phyloP scores from a whole-genome alignment of 1,140 invertebrate genomes.

The Pachypsylla venusta region DNA sequence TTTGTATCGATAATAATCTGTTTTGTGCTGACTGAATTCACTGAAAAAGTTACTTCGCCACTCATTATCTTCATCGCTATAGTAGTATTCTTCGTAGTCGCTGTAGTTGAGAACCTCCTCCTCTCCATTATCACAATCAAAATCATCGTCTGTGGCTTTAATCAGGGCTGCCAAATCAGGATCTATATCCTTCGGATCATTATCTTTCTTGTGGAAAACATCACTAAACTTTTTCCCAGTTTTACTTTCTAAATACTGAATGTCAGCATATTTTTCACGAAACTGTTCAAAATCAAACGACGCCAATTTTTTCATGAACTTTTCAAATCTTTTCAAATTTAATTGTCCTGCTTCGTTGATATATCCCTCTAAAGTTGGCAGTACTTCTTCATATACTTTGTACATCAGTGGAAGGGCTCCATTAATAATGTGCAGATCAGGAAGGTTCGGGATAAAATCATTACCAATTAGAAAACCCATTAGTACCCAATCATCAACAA shows the following conservation, averaged over 20 bases:
- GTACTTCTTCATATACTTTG: slow-evolving; percentile 68
- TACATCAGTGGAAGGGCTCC: slow-evolving; percentile 78
- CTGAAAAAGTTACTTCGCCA: slow-evolving; percentile 36
- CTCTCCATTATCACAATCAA: slow-evolving; percentile 32
- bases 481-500: slow-evolving; percentile 62
- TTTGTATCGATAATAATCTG: slow-evolving; percentile 84
- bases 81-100: slow-evolving; percentile 24
- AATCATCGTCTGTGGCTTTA: slow-evolving; percentile 37
- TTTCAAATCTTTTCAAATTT: slow-evolving; percentile 71
- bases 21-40: slow-evolving; percentile 76
- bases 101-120: slow-evolving; percentile 34
- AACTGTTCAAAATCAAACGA: slow-evolving; percentile 73
- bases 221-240: slow-evolving; percentile 1
- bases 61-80: slow-evolving; percentile 11
- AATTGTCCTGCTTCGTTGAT: slow-evolving; percentile 80
- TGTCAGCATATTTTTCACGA: slow-evolving; percentile 64
- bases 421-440: slow-evolving; percentile 81
- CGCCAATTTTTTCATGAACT: slow-evolving; percentile 61
- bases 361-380: slow-evolving; percentile 79
- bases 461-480: slow-evolving; percentile 95
- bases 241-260: slow-evolving; percentile 72
- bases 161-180: slow-evolving; percentile 41
- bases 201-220: slow-evolving; percentile 13
- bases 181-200: slow-evolving; percentile 18
- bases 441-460: slow-evolving; percentile 91